phyloP scores from a whole-genome alignment of 2,797 vertebrate species.

The Typhlichthys eigenmanni region DNA sequence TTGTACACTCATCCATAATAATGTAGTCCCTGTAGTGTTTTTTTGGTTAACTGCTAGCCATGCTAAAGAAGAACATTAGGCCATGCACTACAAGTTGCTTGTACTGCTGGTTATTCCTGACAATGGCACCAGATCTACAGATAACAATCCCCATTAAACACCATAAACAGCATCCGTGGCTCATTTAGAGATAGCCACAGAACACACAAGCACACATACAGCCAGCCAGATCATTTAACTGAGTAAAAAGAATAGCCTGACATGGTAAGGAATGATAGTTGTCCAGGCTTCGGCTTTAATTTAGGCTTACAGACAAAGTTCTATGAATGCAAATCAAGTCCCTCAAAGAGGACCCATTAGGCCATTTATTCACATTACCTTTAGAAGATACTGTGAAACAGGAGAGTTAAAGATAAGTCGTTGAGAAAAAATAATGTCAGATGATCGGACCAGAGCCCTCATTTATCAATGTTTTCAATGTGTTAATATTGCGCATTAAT shows the following conservation, averaged over 20 bases:
- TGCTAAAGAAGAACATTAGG: constrained; percentile 14
- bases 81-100: not conserved
- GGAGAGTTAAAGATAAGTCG: constrained; percentile 32
- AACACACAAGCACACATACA: constrained; percentile 13
- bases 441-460: constrained; percentile 14
- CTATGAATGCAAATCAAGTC: constrained; percentile 15
- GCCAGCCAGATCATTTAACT: constrained; percentile 5
- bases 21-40: no score
- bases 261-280: constrained; percentile 7
- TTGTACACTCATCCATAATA: no score
- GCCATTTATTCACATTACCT: constrained; percentile 28
- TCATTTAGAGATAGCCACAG: constrained; percentile 13
- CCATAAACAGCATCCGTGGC: constrained; percentile 16
- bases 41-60: no score
- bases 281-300: constrained; percentile 14
- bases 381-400: constrained; percentile 9
- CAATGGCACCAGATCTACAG: not conserved
- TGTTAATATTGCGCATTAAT: no score
- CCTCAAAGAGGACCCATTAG: constrained; percentile 4
- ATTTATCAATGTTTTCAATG: no score
- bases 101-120: not conserved
- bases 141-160: constrained; percentile 29
- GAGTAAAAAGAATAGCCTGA: constrained; percentile 1
- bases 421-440: constrained; percentile 43
- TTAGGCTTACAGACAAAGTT: constrained; percentile 20